phyloP scores from a whole-genome alignment of 2,113 vertebrate genomes.

The Halcyon senegalensis region DNA sequence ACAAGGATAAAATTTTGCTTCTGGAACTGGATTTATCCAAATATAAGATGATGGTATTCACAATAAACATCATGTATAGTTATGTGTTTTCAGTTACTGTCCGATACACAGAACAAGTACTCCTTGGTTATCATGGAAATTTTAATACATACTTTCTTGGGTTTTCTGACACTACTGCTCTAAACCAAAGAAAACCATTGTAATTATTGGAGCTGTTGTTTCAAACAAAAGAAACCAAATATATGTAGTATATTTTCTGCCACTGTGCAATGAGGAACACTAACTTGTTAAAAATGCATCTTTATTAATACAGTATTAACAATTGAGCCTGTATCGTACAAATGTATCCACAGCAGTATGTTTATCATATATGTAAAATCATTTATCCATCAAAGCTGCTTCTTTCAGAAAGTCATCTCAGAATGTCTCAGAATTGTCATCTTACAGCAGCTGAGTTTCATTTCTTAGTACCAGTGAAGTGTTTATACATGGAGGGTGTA shows the following conservation, averaged over 20 bases:
- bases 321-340: background rate
- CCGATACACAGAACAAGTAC: rapidly evolving
- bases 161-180: background rate
- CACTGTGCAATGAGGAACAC: background rate
- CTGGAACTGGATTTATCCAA: background rate
- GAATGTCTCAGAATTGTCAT: background rate
- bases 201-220: background rate
- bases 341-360: background rate
- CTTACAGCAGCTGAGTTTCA: background rate
- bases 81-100: background rate
- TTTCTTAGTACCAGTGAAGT: background rate
- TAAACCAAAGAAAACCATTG: background rate
- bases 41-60: background rate
- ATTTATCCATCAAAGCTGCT: background rate
- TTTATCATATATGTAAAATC: background rate
- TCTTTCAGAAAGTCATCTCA: background rate
- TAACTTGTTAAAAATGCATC: background rate
- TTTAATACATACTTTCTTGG: background rate
- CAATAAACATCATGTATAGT: background rate
- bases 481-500: background rate
- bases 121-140: background rate
- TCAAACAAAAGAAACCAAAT: background rate
- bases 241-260: background rate
- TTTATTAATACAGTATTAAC: background rate
- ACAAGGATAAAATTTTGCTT: background rate